Conservation (phyloP, 2,888 invertebrate genomes). For the Polydesmus complanatus region DNA sequence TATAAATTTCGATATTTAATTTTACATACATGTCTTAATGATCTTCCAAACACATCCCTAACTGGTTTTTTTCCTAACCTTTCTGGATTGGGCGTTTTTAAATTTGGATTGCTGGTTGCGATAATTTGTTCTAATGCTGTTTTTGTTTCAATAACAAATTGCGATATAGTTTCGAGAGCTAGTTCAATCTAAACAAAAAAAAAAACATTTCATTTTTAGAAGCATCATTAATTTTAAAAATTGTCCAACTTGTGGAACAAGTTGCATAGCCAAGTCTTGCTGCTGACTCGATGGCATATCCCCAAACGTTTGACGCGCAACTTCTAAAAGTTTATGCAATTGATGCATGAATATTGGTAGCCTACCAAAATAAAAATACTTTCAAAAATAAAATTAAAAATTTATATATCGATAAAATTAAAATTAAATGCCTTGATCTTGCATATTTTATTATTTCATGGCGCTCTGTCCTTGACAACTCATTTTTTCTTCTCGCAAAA, state of each 20-base stretch:
- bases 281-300: constrained; percentile 43
- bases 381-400: constrained; percentile 5
- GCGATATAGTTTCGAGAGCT: constrained; percentile 44
- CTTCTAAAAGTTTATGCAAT: constrained; percentile 44
- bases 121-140: constrained; percentile 47
- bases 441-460: constrained; percentile 52
- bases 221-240: background rate
- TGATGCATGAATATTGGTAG: constrained; percentile 51
- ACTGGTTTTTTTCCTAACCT: constrained; percentile 26
- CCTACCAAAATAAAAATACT: too few relatives aligned
- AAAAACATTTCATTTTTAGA: constrained; percentile 9
- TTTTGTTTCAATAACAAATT: constrained; percentile 45
- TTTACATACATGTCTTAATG: constrained; percentile 32
- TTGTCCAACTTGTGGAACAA: constrained; percentile 47
- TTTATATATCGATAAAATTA: too few relatives aligned
- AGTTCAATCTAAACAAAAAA: constrained; percentile 42
- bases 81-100: constrained; percentile 22
- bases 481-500: constrained; percentile 47
- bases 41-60: constrained; percentile 32
- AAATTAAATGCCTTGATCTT: constrained; percentile 41
- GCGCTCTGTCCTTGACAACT: constrained; percentile 46
- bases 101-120: constrained; percentile 26
- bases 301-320: constrained; percentile 44
- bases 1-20: background rate
- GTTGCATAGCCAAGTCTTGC: constrained; percentile 47